A percentile compares a stretch with the other conserved stretches of the same genome.
Evolutionary conservation across 1,140 invertebrate genomes (phyloP).

Genomic region (Drosophila mauritiana): DNA sequence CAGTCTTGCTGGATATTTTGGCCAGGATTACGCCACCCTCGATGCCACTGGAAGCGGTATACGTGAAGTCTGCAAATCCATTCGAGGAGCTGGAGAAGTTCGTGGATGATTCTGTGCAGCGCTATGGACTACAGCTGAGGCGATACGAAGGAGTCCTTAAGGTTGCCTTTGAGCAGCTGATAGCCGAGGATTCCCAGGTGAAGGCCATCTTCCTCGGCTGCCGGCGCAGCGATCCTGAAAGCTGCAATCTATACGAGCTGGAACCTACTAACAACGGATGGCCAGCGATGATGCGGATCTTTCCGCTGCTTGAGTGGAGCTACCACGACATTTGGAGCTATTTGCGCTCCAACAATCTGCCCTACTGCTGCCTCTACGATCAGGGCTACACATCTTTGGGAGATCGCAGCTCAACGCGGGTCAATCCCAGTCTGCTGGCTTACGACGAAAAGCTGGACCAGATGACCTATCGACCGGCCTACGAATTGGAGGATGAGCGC

Average conservation of each 20-base stretch:
- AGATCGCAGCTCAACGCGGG: conserved; percentile 89
- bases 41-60: conserved; percentile 87
- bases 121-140: conserved; percentile 90
- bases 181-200: conserved; percentile 88
- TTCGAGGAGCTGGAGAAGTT: conserved; percentile 95
- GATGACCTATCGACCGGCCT: conserved; percentile 90
- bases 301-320: conserved; percentile 94
- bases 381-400: conserved; percentile 96
- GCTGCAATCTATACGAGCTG: conserved; percentile 11
- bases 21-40: conserved; percentile 8
- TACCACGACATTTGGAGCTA: conserved; percentile 96
- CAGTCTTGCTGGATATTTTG: conserved; percentile 92
- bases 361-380: conserved; percentile 96
- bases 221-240: conserved; percentile 91
- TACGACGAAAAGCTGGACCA: conserved; percentile 59
- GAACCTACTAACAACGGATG: conserved; percentile 93
- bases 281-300: conserved; percentile 94
- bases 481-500: conserved; percentile 87
- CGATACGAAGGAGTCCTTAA: conserved; percentile 90
- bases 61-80: conserved; percentile 89
- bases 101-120: conserved; percentile 88
- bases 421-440: conserved; percentile 90
- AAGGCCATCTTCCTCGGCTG: conserved; percentile 95
- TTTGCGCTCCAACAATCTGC: conserved; percentile 89
- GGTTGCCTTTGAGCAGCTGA: conserved; percentile 87